Base-by-base conservation (phyloP, 2,797 vertebrate species). In the Oceanodroma leucorhoa region DNA sequence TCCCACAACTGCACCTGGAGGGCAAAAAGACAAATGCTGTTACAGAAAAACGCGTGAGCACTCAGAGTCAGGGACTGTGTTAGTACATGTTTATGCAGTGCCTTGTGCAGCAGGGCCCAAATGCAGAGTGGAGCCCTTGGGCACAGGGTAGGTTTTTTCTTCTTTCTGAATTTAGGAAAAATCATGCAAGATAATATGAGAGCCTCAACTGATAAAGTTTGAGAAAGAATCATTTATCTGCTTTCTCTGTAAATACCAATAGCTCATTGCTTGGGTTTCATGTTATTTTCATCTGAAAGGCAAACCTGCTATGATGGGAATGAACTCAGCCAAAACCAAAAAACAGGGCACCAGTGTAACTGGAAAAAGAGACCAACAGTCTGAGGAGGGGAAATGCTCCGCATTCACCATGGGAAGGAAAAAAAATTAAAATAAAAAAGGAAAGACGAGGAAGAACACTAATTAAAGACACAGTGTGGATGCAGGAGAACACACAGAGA, bases 401-500 rank as follows among this genome's bases (percentile, higher is more conserved):
- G 75, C 72, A 65, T 80, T 76, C 88, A 83, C 50, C 80, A 86
- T 1, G 53, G 73, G 88, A 93, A 60, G 45, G 11, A 26, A 82
- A 82, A 82, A 38, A 50, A 70, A 72, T 22, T 32, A 54, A 84
- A 92, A 91, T 32, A 77, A 80, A 77, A 77, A 86, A 69, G 36
- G 57, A 82, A 88, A 96, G 66, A 77, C 75, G 46, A 73, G 50
- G 64, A 93, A 92, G 89, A 96, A 87, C 93, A 92, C 58, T 90
- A 96, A 96, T 87, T 94, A 79, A 73, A 87, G 90, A 89, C 46
- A 64, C 43, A 93, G 73, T 72, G 66, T 96, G 83, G 97, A 94
- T 88, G 83, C 80, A 96, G 90, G 92, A 96, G 84, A 95, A 88
- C 87, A 95, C 85, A 87, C 64, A 96, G 90, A 97, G 96, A 94